phyloP scores from a whole-genome alignment of 2,113 vertebrate genomes.

The Channa maculata region DNA sequence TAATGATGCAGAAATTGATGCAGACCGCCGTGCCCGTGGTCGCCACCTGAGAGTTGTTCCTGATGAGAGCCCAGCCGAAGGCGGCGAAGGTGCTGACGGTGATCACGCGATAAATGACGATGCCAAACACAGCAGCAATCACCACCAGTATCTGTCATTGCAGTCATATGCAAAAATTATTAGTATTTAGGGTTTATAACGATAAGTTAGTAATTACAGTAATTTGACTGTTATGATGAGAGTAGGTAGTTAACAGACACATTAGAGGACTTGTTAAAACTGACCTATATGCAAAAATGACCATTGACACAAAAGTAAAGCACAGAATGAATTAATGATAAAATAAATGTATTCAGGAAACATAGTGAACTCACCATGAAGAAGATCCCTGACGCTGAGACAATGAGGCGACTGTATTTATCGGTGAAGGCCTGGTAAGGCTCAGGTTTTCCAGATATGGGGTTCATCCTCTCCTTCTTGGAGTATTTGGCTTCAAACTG shows the following conservation, averaged over 20 bases:
- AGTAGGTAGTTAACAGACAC: too few species aligned
- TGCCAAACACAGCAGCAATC: slow-evolving; percentile 94
- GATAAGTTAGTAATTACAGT: too few species aligned
- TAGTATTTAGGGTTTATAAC: too few species aligned
- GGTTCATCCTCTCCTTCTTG: slow-evolving; percentile 93
- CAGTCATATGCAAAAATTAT: background rate
- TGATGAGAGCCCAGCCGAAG: slow-evolving; percentile 95
- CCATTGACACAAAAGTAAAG: too few species aligned
- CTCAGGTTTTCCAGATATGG: slow-evolving; percentile 94
- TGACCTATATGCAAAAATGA: too few species aligned
- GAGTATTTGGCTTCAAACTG: slow-evolving; percentile 98
- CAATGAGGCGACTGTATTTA: slow-evolving; percentile 94
- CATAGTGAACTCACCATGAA: slow-evolving; percentile 87
- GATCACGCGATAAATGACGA: slow-evolving; percentile 95
- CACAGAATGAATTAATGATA: too few species aligned
- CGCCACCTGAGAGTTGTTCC: slow-evolving; percentile 96
- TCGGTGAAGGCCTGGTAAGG: slow-evolving; percentile 94
- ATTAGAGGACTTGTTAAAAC: too few species aligned
- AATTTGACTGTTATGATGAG: too few species aligned
- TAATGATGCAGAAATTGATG: slow-evolving; percentile 98
- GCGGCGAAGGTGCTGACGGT: slow-evolving; percentile 95
- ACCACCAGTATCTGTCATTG: slow-evolving; percentile 90
- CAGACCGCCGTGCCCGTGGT: slow-evolving; percentile 96
- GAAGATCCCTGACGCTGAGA: slow-evolving; percentile 95
- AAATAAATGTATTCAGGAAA: too few species aligned